Evolutionary conservation across 1,140 invertebrate genomes (phyloP).

Genomic region (Asbolus verrucosus): DNA sequence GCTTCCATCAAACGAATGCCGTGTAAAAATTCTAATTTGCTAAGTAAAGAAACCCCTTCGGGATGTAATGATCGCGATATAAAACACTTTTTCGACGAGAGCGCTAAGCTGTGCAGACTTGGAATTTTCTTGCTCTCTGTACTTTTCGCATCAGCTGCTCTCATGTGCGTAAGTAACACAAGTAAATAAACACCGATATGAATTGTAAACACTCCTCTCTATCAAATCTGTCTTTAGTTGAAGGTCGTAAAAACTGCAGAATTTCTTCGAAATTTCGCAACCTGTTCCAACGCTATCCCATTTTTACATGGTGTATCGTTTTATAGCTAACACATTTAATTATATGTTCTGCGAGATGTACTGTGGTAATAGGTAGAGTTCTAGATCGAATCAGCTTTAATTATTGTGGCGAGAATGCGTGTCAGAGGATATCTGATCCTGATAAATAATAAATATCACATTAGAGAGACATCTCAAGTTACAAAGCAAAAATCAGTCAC

Average conservation of each 20-base stretch:
- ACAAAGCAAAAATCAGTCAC: conserved; percentile 29
- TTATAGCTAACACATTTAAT: conserved; percentile 24
- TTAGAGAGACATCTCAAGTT: conserved; percentile 25
- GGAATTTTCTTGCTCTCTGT: too few species aligned
- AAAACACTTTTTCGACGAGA: too few species aligned
- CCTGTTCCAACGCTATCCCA: too few species aligned
- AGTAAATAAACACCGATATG: too few species aligned
- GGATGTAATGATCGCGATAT: too few species aligned
- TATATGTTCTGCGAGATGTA: conserved; percentile 30
- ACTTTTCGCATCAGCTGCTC: too few species aligned
- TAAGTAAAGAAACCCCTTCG: neutral
- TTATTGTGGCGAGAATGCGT: conserved; percentile 33
- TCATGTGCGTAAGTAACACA: too few species aligned
- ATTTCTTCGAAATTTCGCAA: neutral
- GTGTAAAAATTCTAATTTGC: neutral
- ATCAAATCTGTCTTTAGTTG: too few species aligned
- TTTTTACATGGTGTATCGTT: neutral
- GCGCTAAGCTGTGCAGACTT: too few species aligned
- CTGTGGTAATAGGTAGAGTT: conserved; percentile 26
- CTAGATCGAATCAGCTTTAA: conserved; percentile 29
- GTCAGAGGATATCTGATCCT: conserved; percentile 29
- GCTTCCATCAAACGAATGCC: neutral
- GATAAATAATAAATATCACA: conserved; percentile 35
- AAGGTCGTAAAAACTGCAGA: too few species aligned
- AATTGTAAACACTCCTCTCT: too few species aligned